Evolutionary conservation across 2,888 invertebrate genomes (phyloP).

Genomic region (Apamea anceps): DNA sequence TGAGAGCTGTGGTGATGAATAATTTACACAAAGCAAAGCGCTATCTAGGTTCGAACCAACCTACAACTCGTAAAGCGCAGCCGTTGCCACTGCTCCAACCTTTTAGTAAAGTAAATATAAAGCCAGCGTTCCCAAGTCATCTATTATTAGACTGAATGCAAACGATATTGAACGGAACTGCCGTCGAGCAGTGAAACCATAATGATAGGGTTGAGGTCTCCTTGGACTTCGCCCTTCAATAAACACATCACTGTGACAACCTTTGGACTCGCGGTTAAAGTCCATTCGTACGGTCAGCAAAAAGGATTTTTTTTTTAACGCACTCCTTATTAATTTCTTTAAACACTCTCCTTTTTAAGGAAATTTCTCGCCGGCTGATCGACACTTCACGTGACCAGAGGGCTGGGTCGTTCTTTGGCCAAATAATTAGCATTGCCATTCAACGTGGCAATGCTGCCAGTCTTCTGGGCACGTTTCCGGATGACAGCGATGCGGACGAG

Average conservation of each 20-base stretch:
- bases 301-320: too few relatives aligned
- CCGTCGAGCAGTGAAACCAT: conserved; percentile 20
- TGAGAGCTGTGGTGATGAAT: background rate
- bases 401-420: too few relatives aligned
- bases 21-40: background rate
- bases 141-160: conserved; percentile 20
- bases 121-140: background rate
- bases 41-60: background rate
- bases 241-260: conserved; percentile 40
- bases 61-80: background rate
- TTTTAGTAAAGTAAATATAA: background rate
- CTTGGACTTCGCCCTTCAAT: conserved; percentile 61
- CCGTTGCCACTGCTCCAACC: background rate
- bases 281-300: conserved; percentile 63
- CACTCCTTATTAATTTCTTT: too few relatives aligned
- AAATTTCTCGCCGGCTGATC: too few relatives aligned
- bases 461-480: too few relatives aligned
- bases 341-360: too few relatives aligned
- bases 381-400: too few relatives aligned
- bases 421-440: too few relatives aligned
- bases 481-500: too few relatives aligned
- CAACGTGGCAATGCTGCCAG: too few relatives aligned
- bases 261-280: conserved; percentile 70
- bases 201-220: conserved; percentile 24
- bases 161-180: conserved; percentile 19